A percentile compares a stretch with the other conserved stretches of the same genome.
phyloP scores from a whole-genome alignment of 2,888 invertebrate genomes.

The Alloscopus bannaensis region DNA sequence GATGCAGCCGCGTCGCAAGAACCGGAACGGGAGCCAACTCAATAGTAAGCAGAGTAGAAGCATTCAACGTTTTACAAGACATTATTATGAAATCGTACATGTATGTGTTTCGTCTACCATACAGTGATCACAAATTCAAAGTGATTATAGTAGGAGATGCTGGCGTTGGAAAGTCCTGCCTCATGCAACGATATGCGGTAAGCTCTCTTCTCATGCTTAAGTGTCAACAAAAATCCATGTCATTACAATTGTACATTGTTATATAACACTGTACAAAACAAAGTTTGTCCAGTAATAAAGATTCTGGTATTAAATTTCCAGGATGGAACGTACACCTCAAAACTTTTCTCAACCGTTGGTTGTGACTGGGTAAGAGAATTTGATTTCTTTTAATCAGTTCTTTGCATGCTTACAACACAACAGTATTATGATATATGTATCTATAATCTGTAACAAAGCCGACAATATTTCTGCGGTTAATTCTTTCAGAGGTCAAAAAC shows the following conservation, averaged over 20 bases:
- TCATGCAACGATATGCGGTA: constrained; percentile 91
- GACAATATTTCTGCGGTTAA: no score
- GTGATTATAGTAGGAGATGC: constrained; percentile 91
- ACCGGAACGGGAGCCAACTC: constrained; percentile 31
- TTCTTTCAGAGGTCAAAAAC: constrained; percentile 67
- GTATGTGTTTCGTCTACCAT: background rate
- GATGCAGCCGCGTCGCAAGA: background rate
- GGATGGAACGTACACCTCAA: constrained; percentile 68
- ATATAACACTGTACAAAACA: no score
- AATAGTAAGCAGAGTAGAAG: constrained; percentile 47
- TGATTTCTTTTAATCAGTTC: no score
- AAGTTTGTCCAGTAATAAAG: no score
- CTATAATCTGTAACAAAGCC: background rate
- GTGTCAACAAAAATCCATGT: background rate
- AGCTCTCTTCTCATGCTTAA: background rate
- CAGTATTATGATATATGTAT: background rate
- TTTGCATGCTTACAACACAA: background rate
- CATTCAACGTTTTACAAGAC: constrained; percentile 1
- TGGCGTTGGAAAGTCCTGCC: constrained; percentile 94
- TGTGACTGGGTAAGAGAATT: constrained; percentile 70
- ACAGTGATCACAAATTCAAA: constrained; percentile 72
- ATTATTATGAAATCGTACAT: background rate
- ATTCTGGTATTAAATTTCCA: constrained; percentile 29
- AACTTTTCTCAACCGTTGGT: constrained; percentile 68
- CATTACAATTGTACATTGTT: no score